Base-by-base conservation (phyloP, 2,113 vertebrate species). In the Stegastes partitus region DNA sequence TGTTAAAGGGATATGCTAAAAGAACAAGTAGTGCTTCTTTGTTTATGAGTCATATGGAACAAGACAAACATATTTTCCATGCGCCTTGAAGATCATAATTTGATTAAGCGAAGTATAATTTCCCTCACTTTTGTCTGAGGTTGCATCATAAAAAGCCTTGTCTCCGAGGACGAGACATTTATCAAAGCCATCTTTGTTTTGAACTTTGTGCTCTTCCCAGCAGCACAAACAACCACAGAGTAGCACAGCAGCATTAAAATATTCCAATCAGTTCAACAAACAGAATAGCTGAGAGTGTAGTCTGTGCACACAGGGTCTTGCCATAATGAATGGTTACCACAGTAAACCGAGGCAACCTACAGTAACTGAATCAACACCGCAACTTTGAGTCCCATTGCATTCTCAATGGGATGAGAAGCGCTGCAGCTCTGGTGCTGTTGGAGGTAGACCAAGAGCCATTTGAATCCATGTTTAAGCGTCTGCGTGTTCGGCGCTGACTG, bases 341-440 rank as follows among this genome's bases (percentile, higher is more conserved):
- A 51, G 53, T 71, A 53, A 71, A 78, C 81, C 81, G 16, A 68
- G 63, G 47, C 80, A 54, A 28, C 57, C 34, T 4, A 34, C 31
- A 34, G 8, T 34, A 39, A 66, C 56, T 68, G 77, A 85, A 70
- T 86, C 86, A 86, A 83, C 86, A 70, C 77, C 74, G 56, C 67
- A 61, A 34, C 66, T 69, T 42, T 45, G 55, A 44, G 71, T 75
- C 72, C 31, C 22, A 73, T 82, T 87, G 71, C 62, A 82, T 67
- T 85, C 74, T 76, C 69, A 51, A 53, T 44, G 49, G 62, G 39
- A 73, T 74, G 66, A 84, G 77, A 82, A 65, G 47, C 11, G 2
- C 2, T 67, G 47, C 23, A 55, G 67, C 66, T 53, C 49, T 16
- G 57, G 53, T 77, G 47, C 65, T 65, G 69, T 54, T 87, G 83